Evolutionary conservation across 92 coral and sea anemone species (phyloP).

Genomic region (Micromussa lordhowensis): DNA sequence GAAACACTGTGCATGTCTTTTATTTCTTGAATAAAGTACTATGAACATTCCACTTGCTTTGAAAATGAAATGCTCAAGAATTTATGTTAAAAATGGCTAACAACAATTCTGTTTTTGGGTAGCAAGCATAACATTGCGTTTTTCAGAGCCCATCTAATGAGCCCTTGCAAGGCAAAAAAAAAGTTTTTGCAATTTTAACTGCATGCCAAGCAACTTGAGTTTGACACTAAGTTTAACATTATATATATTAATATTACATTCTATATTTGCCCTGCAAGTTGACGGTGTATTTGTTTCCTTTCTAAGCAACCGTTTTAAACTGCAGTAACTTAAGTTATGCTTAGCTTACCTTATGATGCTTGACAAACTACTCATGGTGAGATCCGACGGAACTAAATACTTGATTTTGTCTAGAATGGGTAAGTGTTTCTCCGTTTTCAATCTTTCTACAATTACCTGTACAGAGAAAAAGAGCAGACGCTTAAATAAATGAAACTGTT

Average conservation of each 20-base stretch:
- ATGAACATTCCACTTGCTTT: no score
- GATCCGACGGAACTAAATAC: slow-evolving; percentile 93
- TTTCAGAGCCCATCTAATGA: no score
- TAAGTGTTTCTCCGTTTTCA: slow-evolving; percentile 86
- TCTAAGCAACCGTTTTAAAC: slow-evolving; percentile 12
- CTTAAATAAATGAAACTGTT: background rate
- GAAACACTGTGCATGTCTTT: no score
- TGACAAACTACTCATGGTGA: slow-evolving; percentile 98
- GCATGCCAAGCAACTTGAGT: no score
- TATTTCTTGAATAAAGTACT: no score
- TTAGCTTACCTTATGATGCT: slow-evolving; percentile 85
- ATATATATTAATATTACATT: background rate
- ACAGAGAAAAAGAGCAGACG: background rate
- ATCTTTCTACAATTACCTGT: slow-evolving; percentile 96
- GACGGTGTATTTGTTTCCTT: background rate
- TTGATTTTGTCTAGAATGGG: slow-evolving; percentile 97
- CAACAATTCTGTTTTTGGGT: no score
- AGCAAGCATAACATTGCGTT: no score
- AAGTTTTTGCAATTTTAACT: no score
- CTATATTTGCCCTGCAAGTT: background rate
- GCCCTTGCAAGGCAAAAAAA: no score
- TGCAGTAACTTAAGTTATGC: background rate
- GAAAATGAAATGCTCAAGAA: no score
- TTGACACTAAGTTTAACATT: no score
- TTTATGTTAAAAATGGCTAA: no score